Evolutionary conservation across 1,140 invertebrate species (phyloP).

Genomic region (Cheumatopsyche charites): DNA sequence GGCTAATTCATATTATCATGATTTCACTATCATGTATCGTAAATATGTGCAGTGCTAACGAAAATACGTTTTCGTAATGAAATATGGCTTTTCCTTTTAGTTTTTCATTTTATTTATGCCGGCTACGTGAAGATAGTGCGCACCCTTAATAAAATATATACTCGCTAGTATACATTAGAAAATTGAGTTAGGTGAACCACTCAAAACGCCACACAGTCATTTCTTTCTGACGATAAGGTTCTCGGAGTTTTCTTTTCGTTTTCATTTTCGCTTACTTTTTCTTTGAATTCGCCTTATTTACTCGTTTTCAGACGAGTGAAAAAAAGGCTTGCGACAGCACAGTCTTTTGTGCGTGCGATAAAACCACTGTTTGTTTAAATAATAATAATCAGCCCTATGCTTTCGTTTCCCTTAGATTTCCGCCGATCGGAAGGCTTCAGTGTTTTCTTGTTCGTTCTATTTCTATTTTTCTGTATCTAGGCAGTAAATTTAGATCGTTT

Average conservation of each 20-base stretch:
- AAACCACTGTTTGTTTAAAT: conserved; percentile 28
- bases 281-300: conserved; percentile 31
- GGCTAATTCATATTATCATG: too few relatives aligned
- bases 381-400: conserved; percentile 11
- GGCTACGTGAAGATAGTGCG: too few relatives aligned
- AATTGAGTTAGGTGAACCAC: conserved; percentile 32
- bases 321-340: conserved; percentile 26
- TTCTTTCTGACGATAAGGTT: conserved; percentile 29
- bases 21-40: too few relatives aligned
- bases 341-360: conserved; percentile 19
- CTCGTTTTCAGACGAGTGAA: conserved; percentile 22
- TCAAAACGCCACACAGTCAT: conserved; percentile 26
- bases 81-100: too few relatives aligned
- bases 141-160: too few relatives aligned
- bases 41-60: too few relatives aligned
- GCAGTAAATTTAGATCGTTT: background rate
- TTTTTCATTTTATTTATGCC: too few relatives aligned
- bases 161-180: background rate
- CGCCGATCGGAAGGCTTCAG: background rate
- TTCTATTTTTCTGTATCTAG: background rate
- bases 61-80: too few relatives aligned
- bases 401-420: too few relatives aligned
- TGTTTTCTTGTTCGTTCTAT: background rate
- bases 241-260: conserved; percentile 30
- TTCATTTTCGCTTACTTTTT: conserved; percentile 32